These are phyloP conservation scores for Stomatorhinus walkeri DNA, from an alignment of 2,797 vertebrate genomes.

Conservation along the genomic window DNA sequence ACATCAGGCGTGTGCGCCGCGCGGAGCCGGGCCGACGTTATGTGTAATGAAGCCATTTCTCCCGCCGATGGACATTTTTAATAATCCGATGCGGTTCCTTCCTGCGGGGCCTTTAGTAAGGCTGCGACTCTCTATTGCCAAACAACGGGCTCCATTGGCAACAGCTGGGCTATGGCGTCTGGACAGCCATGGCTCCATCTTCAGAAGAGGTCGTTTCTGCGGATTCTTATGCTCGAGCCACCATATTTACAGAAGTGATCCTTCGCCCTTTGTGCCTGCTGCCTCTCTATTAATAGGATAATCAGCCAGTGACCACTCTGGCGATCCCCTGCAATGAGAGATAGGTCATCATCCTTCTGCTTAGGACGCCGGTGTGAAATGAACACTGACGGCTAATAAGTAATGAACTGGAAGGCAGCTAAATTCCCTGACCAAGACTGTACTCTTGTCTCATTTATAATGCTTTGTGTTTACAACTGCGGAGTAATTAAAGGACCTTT, in stretches of 20 bases:
- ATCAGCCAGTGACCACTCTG: not conserved
- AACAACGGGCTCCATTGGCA: conserved; percentile 16
- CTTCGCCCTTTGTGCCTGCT: not conserved
- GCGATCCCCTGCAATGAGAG: not conserved
- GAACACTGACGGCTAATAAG: not conserved
- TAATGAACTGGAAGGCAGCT: not conserved
- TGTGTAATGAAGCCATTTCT: conserved; percentile 26
- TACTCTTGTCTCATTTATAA: not conserved
- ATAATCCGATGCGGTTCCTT: not conserved
- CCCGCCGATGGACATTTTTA: conserved; percentile 14
- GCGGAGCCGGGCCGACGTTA: not conserved
- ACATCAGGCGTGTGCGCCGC: conserved; percentile 12
- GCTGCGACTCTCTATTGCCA: conserved; percentile 12
- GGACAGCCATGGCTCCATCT: not conserved
- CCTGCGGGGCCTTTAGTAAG: not conserved
- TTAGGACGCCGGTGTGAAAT: not conserved
- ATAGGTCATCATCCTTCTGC: not conserved
- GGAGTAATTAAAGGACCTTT: not conserved
- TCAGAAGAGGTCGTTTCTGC: not conserved
- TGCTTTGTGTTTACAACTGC: not conserved
- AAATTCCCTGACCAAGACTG: not conserved
- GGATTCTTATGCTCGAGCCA: not conserved
- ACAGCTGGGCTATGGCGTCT: conserved; percentile 28
- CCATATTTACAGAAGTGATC: not conserved
- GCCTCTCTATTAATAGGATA: not conserved